Conservation (phyloP, 1,140 invertebrate species). For the Drosophila leontia region DNA sequence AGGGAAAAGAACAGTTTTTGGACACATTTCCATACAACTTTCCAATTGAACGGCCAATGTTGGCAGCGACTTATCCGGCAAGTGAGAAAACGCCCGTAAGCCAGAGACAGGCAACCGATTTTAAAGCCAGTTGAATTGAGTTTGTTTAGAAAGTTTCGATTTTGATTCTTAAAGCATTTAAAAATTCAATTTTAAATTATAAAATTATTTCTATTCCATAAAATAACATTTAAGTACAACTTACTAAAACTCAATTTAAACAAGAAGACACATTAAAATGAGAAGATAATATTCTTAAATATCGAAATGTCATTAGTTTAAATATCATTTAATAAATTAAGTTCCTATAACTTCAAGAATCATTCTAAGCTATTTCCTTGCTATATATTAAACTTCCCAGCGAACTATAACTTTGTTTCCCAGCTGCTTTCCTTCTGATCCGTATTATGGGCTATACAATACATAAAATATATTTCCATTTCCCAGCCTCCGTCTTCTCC, state of each 20-base stretch:
- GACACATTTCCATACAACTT: slow-evolving; percentile 51
- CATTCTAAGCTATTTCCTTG: neutral
- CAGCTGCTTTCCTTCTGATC: slow-evolving; percentile 9
- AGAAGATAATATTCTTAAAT: neutral
- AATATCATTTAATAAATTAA: neutral
- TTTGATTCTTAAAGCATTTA: neutral
- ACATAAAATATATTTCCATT: slow-evolving; percentile 53
- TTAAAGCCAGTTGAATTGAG: slow-evolving; percentile 1
- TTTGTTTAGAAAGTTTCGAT: neutral
- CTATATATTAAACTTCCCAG: neutral
- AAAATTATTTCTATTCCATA: neutral
- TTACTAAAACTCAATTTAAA: neutral
- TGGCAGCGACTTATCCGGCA: slow-evolving; percentile 11
- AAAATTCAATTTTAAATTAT: neutral
- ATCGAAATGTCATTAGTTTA: neutral
- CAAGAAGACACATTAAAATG: neutral
- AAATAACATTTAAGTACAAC: too few species aligned
- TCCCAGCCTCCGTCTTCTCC: slow-evolving; percentile 20
- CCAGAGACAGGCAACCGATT: slow-evolving; percentile 1
- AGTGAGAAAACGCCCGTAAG: slow-evolving; percentile 27
- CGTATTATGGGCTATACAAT: slow-evolving; percentile 23
- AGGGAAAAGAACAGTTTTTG: slow-evolving; percentile 11
- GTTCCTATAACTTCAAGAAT: neutral
- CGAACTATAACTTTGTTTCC: neutral
- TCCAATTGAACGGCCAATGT: slow-evolving; percentile 39